Percentiles rank a stretch among this genome's conserved stretches.
Conservation (phyloP, 2,113 vertebrate species). For the Blennius ocellaris region DNA sequence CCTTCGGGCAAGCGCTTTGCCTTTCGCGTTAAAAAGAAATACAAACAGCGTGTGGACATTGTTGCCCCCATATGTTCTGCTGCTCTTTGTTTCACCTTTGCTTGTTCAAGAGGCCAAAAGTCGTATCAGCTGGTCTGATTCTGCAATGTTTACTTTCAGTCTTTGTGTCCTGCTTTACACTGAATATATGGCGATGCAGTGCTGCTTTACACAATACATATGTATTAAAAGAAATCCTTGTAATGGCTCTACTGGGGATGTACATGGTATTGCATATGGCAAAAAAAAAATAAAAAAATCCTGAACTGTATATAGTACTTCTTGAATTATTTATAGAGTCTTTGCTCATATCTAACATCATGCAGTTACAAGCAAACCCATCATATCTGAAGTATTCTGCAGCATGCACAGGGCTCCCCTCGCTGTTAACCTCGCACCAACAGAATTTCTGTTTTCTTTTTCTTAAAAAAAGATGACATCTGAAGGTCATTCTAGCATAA, state of each 20-base stretch:
- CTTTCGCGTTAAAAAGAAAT: conserved; percentile 55
- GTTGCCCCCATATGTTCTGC: background rate
- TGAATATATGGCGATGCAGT: background rate
- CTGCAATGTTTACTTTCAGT: conserved; percentile 25
- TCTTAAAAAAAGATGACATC: conserved; percentile 2
- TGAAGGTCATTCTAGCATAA: conserved; percentile 54
- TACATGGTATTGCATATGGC: conserved; percentile 1
- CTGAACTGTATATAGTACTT: background rate
- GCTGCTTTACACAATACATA: background rate
- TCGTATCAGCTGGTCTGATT: background rate
- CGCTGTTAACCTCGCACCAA: conserved; percentile 9
- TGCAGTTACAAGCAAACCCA: conserved; percentile 13
- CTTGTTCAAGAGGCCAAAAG: conserved; percentile 2
- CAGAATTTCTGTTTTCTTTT: conserved; percentile 18
- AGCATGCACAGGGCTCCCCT: conserved; percentile 6
- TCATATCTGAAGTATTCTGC: background rate
- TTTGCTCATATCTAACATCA: conserved; percentile 16
- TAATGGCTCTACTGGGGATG: background rate
- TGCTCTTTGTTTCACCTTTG: conserved; percentile 21
- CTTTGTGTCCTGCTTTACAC: conserved; percentile 8
- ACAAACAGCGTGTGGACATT: conserved; percentile 25
- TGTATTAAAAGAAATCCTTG: conserved; percentile 6
- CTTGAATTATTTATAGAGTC: conserved; percentile 31
- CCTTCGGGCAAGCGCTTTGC: background rate
- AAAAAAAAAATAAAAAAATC: background rate